Conservation (phyloP, 2,113 vertebrate genomes). For the Cyprinodon variegatus region DNA sequence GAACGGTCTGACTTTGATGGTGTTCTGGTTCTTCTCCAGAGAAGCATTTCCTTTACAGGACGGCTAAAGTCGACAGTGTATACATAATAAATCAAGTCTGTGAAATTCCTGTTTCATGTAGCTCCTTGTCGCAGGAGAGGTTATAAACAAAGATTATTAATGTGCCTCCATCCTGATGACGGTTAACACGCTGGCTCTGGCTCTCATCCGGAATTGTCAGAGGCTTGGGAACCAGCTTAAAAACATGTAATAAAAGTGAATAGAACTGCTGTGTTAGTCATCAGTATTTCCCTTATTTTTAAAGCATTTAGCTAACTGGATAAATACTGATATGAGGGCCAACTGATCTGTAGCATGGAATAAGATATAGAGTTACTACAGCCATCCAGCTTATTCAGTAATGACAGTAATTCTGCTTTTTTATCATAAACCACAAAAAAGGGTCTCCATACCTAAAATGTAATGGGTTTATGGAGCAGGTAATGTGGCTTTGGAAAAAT, state of each 20-base stretch:
- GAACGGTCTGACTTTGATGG: constrained; percentile 26
- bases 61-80: constrained; percentile 24
- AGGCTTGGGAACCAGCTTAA: neutral
- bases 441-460: constrained; percentile 9
- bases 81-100: constrained; percentile 54
- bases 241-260: constrained; percentile 7
- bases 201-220: constrained; percentile 28
- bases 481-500: constrained; percentile 17
- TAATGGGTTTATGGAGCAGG: constrained; percentile 9
- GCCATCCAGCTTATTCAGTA: constrained; percentile 15
- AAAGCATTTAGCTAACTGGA: constrained; percentile 29
- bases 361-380: constrained; percentile 14
- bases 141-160: constrained; percentile 57
- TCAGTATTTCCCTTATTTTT: constrained; percentile 5
- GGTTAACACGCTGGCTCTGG: constrained; percentile 45
- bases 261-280: constrained; percentile 1
- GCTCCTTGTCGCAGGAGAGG: constrained; percentile 33
- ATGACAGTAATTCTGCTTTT: constrained; percentile 25
- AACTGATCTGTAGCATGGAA: constrained; percentile 18
- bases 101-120: constrained; percentile 57
- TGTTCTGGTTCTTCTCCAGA: constrained; percentile 53
- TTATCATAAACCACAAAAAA: constrained; percentile 10
- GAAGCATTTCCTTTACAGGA: constrained; percentile 41
- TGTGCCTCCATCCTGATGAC: constrained; percentile 22
- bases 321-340: constrained; percentile 25